phyloP scores from a whole-genome alignment of 2,113 vertebrate genomes.

The Anseranas semipalmata region DNA sequence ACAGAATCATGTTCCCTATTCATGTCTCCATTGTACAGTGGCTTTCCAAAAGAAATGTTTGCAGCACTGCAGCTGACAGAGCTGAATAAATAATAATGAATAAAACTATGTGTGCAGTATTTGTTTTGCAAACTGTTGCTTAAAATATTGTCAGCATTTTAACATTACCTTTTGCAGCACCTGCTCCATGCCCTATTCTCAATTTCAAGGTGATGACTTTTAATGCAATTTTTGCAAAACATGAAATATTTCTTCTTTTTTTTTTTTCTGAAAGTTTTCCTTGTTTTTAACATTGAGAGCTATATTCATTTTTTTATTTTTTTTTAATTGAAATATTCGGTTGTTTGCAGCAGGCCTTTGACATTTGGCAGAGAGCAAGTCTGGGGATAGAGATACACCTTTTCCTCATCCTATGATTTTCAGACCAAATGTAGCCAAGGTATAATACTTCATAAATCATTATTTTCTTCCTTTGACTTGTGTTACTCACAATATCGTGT shows the following conservation, averaged over 20 bases:
- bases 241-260: neutral
- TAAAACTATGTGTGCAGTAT: neutral
- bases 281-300: neutral
- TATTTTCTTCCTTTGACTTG: neutral
- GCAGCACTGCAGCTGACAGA: constrained; percentile 5
- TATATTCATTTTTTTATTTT: no score
- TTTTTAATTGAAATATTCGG: neutral
- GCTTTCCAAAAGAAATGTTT: constrained; percentile 1
- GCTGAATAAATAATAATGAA: constrained; percentile 2
- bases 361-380: neutral
- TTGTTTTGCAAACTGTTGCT: constrained; percentile 20
- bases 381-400: neutral
- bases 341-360: neutral
- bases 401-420: neutral
- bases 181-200: neutral
- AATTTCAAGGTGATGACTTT: neutral
- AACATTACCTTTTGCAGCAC: neutral
- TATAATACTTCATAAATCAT: neutral
- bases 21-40: neutral
- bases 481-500: neutral
- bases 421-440: neutral
- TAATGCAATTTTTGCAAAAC: neutral
- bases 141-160: constrained; percentile 16
- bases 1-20: neutral
- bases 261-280: neutral